Conservation (phyloP, 2,113 vertebrate genomes). For the Chloropsis cyanopogon region DNA sequence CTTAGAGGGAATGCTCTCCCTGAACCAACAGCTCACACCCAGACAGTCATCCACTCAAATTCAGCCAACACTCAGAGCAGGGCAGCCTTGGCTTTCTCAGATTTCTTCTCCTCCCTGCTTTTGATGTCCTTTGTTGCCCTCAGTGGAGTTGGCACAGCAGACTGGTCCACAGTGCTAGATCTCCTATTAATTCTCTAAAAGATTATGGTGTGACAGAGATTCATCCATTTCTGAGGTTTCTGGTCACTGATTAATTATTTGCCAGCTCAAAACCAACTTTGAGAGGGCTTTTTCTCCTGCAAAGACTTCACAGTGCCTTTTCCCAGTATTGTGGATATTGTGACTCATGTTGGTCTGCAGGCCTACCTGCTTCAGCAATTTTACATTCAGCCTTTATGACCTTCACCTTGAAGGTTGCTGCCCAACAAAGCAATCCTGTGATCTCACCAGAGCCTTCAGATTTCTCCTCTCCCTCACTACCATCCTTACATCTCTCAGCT, state of each 20-base stretch:
- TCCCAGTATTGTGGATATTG: not conserved
- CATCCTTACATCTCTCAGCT: not conserved
- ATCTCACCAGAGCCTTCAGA: not conserved
- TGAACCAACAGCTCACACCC: not conserved
- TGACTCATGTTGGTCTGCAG: not conserved
- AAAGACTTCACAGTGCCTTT: not conserved
- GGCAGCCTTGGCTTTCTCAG: not conserved
- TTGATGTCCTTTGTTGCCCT: not conserved
- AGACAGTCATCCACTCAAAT: not conserved
- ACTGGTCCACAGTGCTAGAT: not conserved
- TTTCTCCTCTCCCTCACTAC: not conserved
- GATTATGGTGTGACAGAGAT: not conserved
- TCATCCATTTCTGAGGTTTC: not conserved
- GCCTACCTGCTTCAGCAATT: not conserved
- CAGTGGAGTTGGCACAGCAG: not conserved
- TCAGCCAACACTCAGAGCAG: not conserved
- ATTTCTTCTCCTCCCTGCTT: not conserved
- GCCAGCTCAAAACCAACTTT: not conserved
- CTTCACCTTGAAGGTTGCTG: not conserved
- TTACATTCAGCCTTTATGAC: not conserved
- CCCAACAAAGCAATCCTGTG: not conserved
- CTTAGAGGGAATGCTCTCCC: not conserved
- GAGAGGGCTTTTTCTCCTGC: not conserved
- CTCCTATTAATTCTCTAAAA: not conserved
- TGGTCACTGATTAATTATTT: not conserved